Conservation (phyloP, 2,113 vertebrate species). For the Panthera leo region DNA sequence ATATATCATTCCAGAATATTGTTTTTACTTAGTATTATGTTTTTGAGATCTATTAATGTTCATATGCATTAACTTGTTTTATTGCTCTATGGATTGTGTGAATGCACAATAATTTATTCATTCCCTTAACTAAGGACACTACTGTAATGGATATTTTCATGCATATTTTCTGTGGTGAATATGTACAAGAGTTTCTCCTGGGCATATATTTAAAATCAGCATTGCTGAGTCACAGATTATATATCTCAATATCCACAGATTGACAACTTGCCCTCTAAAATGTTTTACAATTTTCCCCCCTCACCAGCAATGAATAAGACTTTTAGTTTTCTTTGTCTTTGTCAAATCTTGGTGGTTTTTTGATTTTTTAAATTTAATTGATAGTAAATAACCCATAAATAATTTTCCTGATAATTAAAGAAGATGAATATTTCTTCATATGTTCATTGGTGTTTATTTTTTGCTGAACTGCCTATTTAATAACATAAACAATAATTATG, state of each 20-base stretch:
- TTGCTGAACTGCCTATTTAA: background rate
- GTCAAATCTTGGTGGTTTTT: background rate
- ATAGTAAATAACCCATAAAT: background rate
- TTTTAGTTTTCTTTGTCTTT: background rate
- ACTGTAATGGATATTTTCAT: background rate
- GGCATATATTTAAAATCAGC: background rate
- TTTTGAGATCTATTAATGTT: constrained; percentile 25
- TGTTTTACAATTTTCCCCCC: background rate
- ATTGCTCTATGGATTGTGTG: background rate
- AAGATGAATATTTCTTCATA: background rate
- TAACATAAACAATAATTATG: background rate
- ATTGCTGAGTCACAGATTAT: background rate
- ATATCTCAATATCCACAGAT: background rate
- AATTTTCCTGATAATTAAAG: background rate
- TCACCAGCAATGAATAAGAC: background rate
- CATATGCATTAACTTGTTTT: background rate
- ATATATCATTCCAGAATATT: background rate
- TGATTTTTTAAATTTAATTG: background rate
- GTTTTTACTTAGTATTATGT: background rate
- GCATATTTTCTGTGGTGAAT: background rate
- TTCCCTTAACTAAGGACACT: constrained; percentile 35
- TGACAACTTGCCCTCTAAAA: background rate
- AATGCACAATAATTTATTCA: constrained; percentile 41
- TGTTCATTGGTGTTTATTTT: background rate
- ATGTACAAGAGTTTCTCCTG: background rate